phyloP scores from a whole-genome alignment of 2,113 vertebrate genomes.

The Podiceps cristatus region DNA sequence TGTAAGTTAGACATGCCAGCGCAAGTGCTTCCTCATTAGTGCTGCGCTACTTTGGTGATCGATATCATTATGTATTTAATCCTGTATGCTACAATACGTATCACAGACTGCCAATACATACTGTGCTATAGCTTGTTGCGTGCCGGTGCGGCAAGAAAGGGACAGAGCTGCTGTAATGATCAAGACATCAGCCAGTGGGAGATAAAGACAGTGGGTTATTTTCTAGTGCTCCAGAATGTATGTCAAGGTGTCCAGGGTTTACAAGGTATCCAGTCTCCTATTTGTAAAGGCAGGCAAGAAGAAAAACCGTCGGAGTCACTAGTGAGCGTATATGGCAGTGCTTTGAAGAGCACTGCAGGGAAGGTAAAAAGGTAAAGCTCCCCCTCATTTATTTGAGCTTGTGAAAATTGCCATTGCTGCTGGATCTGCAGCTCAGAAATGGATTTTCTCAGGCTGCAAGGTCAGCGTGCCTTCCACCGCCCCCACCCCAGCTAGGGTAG shows the following conservation, averaged over 20 bases:
- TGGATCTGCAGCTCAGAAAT: conserved; percentile 22
- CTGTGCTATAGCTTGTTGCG: not conserved
- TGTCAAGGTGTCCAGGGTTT: not conserved
- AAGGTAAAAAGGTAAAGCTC: conserved; percentile 34
- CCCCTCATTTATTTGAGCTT: conserved; percentile 43
- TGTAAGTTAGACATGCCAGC: not conserved
- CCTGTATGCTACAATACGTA: fast-evolving
- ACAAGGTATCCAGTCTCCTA: not conserved
- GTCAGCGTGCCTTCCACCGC: not conserved
- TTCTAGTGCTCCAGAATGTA: not conserved
- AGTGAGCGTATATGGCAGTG: not conserved
- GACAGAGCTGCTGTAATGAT: not conserved
- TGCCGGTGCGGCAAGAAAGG: not conserved
- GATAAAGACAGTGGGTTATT: not conserved
- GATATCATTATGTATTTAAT: fast-evolving
- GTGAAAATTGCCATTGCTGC: conserved; percentile 57
- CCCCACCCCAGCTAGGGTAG: not conserved
- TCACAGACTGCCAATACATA: fast-evolving
- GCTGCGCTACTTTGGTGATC: not conserved
- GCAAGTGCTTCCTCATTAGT: not conserved
- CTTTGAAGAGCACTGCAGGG: conserved; percentile 49
- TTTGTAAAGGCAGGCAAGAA: not conserved
- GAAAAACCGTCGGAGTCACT: not conserved
- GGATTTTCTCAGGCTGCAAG: conserved; percentile 56
- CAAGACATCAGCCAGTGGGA: not conserved